Evolutionary conservation across 2,797 vertebrate genomes (phyloP).

Genomic region (Enteromius unitaeniatus): DNA sequence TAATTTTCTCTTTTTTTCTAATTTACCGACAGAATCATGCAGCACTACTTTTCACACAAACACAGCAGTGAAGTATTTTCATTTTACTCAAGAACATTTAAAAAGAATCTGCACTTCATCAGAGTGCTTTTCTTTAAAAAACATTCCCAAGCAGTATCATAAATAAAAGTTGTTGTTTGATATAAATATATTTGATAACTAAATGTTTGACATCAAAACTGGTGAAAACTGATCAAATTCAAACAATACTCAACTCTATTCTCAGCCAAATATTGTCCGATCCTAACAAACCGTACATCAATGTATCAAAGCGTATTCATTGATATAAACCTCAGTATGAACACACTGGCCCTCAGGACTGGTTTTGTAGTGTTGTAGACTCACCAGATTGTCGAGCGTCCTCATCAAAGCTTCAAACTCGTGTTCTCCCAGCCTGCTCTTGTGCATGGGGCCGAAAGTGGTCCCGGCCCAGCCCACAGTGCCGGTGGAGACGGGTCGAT

Average conservation of each 20-base stretch:
- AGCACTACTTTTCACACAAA: too few relatives aligned
- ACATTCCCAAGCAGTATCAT: too few relatives aligned
- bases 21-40: too few relatives aligned
- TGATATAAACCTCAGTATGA: neutral
- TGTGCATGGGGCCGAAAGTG: conserved; percentile 94
- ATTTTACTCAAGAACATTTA: too few relatives aligned
- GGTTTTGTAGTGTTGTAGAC: conserved; percentile 43
- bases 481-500: conserved; percentile 83
- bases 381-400: conserved; percentile 95
- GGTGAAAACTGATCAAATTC: too few relatives aligned
- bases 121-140: too few relatives aligned
- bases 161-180: too few relatives aligned
- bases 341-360: neutral
- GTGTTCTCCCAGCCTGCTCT: conserved; percentile 91
- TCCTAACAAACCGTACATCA: neutral
- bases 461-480: conserved; percentile 92
- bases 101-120: too few relatives aligned
- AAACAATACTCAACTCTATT: neutral
- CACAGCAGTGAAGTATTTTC: too few relatives aligned
- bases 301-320: neutral
- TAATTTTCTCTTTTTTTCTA: too few relatives aligned
- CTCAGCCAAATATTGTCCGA: neutral
- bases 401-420: conserved; percentile 98
- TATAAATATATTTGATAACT: too few relatives aligned
- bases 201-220: too few relatives aligned